A percentile compares a stretch with the other conserved stretches of the same genome.
phyloP scores from a whole-genome alignment of 2,113 vertebrate species.

The Tenrec ecaudatus region DNA sequence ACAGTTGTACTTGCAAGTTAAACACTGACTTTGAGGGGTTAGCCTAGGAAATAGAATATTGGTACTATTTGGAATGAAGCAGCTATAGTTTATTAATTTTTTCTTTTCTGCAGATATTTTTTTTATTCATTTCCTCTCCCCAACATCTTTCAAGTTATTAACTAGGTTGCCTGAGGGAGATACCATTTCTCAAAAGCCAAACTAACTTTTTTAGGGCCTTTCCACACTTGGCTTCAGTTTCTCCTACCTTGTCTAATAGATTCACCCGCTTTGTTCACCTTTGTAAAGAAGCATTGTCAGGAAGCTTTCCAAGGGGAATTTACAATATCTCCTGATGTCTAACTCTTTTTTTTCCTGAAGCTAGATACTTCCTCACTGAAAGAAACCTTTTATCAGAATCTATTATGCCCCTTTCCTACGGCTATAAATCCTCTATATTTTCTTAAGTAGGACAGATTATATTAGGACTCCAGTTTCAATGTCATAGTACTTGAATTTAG shows the following conservation, averaged over 20 bases:
- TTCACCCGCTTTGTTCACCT: slow-evolving; percentile 71
- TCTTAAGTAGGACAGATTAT: slow-evolving; percentile 72
- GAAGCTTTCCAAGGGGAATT: slow-evolving; percentile 68
- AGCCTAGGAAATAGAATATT: background rate
- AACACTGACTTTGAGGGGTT: slow-evolving; percentile 17
- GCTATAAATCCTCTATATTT: slow-evolving; percentile 71
- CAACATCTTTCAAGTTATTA: slow-evolving; percentile 66
- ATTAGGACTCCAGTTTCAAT: slow-evolving; percentile 56
- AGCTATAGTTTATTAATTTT: background rate
- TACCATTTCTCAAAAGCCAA: slow-evolving; percentile 1
- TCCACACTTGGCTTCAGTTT: slow-evolving; percentile 68
- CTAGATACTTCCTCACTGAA: slow-evolving; percentile 70
- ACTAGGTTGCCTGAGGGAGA: slow-evolving; percentile 63
- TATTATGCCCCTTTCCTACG: slow-evolving; percentile 66
- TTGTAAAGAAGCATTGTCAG: slow-evolving; percentile 66
- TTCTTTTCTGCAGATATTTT: slow-evolving; percentile 40
- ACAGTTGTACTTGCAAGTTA: slow-evolving; percentile 18
- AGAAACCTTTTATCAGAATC: slow-evolving; percentile 66
- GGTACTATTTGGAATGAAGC: slow-evolving; percentile 18
- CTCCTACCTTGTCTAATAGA: slow-evolving; percentile 68
- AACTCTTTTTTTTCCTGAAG: slow-evolving; percentile 39
- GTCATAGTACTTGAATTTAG: slow-evolving; percentile 58
- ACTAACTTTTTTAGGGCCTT: slow-evolving; percentile 63
- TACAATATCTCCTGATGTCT: slow-evolving; percentile 66
- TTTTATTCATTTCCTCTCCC: background rate